A percentile compares a stretch with the other conserved stretches of the same genome.
These are phyloP conservation scores for Herminia tarsipennalis DNA, from an alignment of 2,888 invertebrate species.

Conservation along the genomic window DNA sequence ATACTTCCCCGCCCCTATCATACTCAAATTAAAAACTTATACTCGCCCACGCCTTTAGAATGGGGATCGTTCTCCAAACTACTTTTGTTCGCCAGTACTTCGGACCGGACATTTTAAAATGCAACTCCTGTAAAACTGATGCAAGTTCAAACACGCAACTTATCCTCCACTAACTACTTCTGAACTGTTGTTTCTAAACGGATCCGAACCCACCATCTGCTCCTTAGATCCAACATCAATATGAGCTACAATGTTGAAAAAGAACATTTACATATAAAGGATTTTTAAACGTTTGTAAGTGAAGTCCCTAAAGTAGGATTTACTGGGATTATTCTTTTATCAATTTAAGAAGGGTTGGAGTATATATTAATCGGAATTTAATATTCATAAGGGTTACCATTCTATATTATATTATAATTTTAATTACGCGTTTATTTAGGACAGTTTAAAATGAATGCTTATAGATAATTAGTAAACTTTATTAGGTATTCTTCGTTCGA, in stretches of 20 bases:
- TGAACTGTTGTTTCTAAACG: conserved; percentile 57
- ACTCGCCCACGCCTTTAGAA: conserved; percentile 12
- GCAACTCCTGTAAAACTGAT: conserved; percentile 52
- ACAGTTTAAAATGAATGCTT: too few species aligned
- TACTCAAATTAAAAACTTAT: conserved; percentile 6
- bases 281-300: neutral
- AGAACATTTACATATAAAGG: conserved; percentile 30
- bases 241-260: conserved; percentile 36
- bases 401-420: too few species aligned
- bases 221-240: conserved; percentile 41
- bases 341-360: too few species aligned
- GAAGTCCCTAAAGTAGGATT: neutral
- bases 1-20: too few species aligned
- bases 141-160: conserved; percentile 68
- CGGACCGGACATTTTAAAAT: conserved; percentile 55
- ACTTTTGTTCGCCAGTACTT: conserved; percentile 40
- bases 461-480: too few species aligned
- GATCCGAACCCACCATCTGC: conserved; percentile 60
- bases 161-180: conserved; percentile 67
- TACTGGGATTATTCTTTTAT: neutral
- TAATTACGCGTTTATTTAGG: too few species aligned
- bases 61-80: conserved; percentile 18
- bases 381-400: too few species aligned
- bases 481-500: too few species aligned
- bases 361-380: too few species aligned